Percentiles rank a stretch among this genome's conserved stretches.
These are phyloP conservation scores for Sphinx pinastri DNA, from an alignment of 2,888 invertebrate genomes.

Conservation along the genomic window DNA sequence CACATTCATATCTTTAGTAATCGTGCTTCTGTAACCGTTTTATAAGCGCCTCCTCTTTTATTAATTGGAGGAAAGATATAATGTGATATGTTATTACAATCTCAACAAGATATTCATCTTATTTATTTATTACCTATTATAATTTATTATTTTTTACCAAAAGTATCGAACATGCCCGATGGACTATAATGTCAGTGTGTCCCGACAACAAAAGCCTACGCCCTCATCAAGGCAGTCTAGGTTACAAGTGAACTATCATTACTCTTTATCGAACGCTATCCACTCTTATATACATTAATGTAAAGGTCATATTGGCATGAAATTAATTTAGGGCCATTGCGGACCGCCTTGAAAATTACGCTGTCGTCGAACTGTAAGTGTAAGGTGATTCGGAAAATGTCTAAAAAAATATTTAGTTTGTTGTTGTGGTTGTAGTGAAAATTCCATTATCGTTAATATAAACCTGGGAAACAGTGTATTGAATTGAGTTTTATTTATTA, in stretches of 20 bases:
- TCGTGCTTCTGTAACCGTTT: too few relatives aligned
- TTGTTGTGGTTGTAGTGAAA: not conserved
- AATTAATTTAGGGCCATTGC: constrained; percentile 36
- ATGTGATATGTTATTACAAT: too few relatives aligned
- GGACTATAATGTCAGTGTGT: constrained; percentile 35
- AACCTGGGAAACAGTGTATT: too few relatives aligned
- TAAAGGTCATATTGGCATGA: constrained; percentile 51
- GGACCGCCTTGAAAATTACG: constrained; percentile 24
- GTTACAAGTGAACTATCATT: constrained; percentile 40
- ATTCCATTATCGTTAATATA: not conserved
- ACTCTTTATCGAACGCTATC: constrained; percentile 42
- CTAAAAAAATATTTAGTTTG: not conserved
- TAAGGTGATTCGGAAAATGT: not conserved
- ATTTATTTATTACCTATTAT: too few relatives aligned
- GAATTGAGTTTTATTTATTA: too few relatives aligned
- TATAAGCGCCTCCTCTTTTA: too few relatives aligned
- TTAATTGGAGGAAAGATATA: too few relatives aligned
- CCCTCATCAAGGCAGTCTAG: constrained; percentile 66
- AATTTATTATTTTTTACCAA: too few relatives aligned
- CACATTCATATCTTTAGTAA: too few relatives aligned
- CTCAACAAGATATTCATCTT: too few relatives aligned
- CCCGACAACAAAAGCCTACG: constrained; percentile 53
- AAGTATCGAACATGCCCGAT: constrained; percentile 30
- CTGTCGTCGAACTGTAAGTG: not conserved
- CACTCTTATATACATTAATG: constrained; percentile 42